These are phyloP conservation scores for Drosophila micromelanica DNA, from an alignment of 1,140 invertebrate genomes.

Conservation along the genomic window DNA sequence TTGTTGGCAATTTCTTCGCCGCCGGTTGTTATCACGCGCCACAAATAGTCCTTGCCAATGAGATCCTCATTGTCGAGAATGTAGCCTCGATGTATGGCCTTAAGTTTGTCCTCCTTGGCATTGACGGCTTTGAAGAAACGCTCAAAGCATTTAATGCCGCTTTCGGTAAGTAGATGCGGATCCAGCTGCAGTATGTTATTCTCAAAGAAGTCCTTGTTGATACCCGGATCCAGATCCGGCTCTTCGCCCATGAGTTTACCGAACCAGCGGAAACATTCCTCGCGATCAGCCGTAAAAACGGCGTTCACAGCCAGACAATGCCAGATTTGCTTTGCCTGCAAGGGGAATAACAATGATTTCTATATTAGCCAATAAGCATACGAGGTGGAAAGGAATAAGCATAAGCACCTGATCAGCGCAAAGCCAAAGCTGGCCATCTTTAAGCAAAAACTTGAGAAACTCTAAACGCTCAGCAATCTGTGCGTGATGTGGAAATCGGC, in stretches of 20 bases:
- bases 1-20: conserved; percentile 96
- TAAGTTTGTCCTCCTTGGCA: conserved; percentile 96
- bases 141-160: conserved; percentile 95
- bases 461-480: conserved; percentile 97
- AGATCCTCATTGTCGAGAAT: conserved; percentile 94
- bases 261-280: conserved; percentile 99
- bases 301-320: conserved; percentile 96
- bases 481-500: conserved; percentile 94
- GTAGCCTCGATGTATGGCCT: conserved; percentile 92
- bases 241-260: conserved; percentile 99
- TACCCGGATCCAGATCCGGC: conserved; percentile 97
- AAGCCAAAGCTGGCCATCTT: conserved; percentile 97
- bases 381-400: not conserved
- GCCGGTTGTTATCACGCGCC: conserved; percentile 95
- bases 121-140: conserved; percentile 99
- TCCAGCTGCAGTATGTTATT: conserved; percentile 97
- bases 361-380: conserved; percentile 1
- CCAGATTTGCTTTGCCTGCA: conserved; percentile 96
- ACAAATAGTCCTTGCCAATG: conserved; percentile 98
- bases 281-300: conserved; percentile 95
- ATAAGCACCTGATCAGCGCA: conserved; percentile 92
- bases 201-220: conserved; percentile 98
- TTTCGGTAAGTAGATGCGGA: conserved; percentile 95
- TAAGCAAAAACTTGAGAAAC: conserved; percentile 95
- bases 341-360: not conserved